Base-by-base conservation (phyloP, 1,140 invertebrate genomes). In the Holcopasites calliopsidis region DNA sequence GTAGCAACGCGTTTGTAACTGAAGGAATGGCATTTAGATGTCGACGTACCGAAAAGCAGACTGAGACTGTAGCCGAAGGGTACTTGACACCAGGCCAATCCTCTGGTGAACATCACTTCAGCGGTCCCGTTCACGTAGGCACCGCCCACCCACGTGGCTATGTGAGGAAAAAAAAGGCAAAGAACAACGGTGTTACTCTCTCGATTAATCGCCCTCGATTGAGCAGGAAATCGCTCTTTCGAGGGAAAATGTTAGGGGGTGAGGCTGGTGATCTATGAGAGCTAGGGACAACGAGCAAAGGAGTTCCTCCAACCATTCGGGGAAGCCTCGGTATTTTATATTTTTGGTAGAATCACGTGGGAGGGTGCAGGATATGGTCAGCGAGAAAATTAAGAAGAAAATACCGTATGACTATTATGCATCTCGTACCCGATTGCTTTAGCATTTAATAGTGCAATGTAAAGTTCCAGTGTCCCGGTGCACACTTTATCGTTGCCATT, bases 91-190 rank as follows among this genome's bases (percentile, higher is more conserved):
- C 95, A 96, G 10, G 95, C 91, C 52, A 97, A 86, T 10, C 95
- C 95, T 62, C 88, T 92, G 47, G 92, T 94, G 85, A 93, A 96
- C 61, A 97, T 94, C 18, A 92, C 93, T 88, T 97, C 96, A 3
- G 96, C 95, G 33, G 96, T 96, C 61, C 96, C 96, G 90, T 96
- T 96, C 73, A 97, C 95, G 88, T 96, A 97, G 26, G 95, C 95
- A 49, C 96, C 96, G 31, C 96, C 96, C 13, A 96, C 95, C 95
- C 95, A 96, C 47, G 95, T 96, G 28, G 95, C 95, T 96, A 86
- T 52, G 18, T 3, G 8, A n/a, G n/a, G 70, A 16, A 69, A 47
- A 74, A 49, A 0, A 65, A 2, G 16, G 18, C 42, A 38, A 1
- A 42, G 40, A 62, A 60, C 33, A 10, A 40, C 18, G 18, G 3